Base-by-base conservation (phyloP, 2,888 invertebrate species). In the Nematopogon swammerdamellus region DNA sequence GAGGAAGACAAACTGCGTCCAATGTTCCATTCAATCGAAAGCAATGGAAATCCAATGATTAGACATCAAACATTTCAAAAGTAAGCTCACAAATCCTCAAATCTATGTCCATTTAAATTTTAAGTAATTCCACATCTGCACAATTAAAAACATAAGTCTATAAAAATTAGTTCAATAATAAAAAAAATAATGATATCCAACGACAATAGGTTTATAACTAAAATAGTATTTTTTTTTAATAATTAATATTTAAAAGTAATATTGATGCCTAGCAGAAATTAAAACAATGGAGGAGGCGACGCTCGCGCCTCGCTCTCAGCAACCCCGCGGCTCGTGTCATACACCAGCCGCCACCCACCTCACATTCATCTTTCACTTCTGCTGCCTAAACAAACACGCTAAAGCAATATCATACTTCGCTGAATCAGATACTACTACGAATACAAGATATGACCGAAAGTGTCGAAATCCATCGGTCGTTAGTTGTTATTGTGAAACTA, bases 401-500 rank as follows among this genome's bases (percentile, higher is more conserved):
- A 36, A 36, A 36, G 36, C 36, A 8, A 36, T 36, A 3, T 14
- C 14, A 36, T 14, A 36, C n/a, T 14, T 36, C 11, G 14, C 36
- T 14, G n/a, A n/a, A n/a, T n/a, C 36, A 6, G 36, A 36, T 36
- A 36, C 8, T 14, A 36, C 11, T 14, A 36, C 14, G 36, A 36
- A 36, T 8, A 14, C 11, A 36, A 36, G 36, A 36, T 36, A 36
- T 36, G 36, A 14, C 8, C 36, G 14, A 36, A 36, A 25, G 8
- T 36, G 36, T 4, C 36, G 4, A 4, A 36, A 14, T 36, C 36
- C 36, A 36, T 36, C 36, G 3, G 11, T 14, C n/a, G 10, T 4
- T 10, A 36, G 36, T 36, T 36, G 36, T 36, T 36, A 36, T 36
- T 36, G 36, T 46, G 19, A 46, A 20, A 46, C 25, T 46, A 20